Conservation (phyloP, 2,113 vertebrate species). For the Gobio gobio region DNA sequence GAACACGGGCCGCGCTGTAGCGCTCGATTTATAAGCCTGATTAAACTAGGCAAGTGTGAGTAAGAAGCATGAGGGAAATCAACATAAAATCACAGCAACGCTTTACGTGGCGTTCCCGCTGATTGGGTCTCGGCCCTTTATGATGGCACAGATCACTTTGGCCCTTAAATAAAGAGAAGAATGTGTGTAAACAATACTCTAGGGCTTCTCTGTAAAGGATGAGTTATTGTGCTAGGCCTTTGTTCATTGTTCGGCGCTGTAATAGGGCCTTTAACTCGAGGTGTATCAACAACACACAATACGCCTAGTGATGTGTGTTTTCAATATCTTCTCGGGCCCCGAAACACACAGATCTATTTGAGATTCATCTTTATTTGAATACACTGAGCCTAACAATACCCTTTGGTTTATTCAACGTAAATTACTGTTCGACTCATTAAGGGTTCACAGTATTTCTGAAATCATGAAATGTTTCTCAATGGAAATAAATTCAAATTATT, state of each 20-base stretch:
- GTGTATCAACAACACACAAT: not conserved
- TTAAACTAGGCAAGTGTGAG: conserved; percentile 75
- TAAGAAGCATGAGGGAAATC: conserved; percentile 69
- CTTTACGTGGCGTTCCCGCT: conserved; percentile 66
- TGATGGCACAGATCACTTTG: conserved; percentile 55
- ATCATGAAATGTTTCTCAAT: not conserved
- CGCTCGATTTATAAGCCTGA: conserved; percentile 73
- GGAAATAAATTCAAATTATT: no score
- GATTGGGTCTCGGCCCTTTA: conserved; percentile 63
- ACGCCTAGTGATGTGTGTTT: not conserved
- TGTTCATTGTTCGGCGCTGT: not conserved
- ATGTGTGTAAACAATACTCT: conserved; percentile 10
- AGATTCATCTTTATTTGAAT: not conserved
- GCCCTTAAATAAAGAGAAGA: conserved; percentile 68
- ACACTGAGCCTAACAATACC: not conserved
- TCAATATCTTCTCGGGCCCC: not conserved
- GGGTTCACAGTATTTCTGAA: not conserved
- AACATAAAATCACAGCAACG: conserved; percentile 63
- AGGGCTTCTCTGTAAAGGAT: not conserved
- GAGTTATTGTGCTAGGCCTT: not conserved
- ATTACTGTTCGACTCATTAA: not conserved
- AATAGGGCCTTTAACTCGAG: not conserved
- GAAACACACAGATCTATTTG: not conserved
- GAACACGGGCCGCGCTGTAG: conserved; percentile 57
- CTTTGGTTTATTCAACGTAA: not conserved